These are phyloP conservation scores for Drosophila austrosaltans DNA, from an alignment of 2,888 invertebrate species.

Conservation along the genomic window DNA sequence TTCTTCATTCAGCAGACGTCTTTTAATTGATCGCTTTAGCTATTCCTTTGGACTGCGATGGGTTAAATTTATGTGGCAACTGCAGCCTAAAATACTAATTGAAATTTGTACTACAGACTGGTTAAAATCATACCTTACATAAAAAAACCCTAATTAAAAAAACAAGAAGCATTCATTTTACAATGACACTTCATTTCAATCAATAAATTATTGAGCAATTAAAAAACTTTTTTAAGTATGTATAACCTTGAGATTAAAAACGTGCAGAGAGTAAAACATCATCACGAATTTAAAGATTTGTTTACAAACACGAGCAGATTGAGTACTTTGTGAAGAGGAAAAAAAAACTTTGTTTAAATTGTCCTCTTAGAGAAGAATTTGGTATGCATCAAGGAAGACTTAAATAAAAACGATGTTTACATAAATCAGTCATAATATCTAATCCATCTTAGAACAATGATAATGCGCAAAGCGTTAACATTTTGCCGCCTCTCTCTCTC, in stretches of 20 bases:
- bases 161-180: not conserved
- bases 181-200: not conserved
- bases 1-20: too few relatives aligned
- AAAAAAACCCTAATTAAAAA: not conserved
- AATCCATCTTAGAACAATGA: constrained; percentile 55
- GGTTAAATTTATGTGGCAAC: too few relatives aligned
- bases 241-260: not conserved
- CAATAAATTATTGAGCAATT: not conserved
- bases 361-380: not conserved
- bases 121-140: too few relatives aligned
- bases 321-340: not conserved
- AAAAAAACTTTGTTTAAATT: not conserved
- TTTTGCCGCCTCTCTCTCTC: constrained; percentile 28
- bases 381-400: not conserved
- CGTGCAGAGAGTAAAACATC: constrained; percentile 8
- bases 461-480: constrained; percentile 47
- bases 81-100: too few relatives aligned
- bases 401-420: not conserved
- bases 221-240: not conserved
- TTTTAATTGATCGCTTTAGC: too few relatives aligned
- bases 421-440: constrained; percentile 18
- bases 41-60: too few relatives aligned
- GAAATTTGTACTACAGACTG: too few relatives aligned
- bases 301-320: not conserved
- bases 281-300: constrained; percentile 7